Conservation (phyloP, 2,113 vertebrate genomes). For the Monopterus albus region DNA sequence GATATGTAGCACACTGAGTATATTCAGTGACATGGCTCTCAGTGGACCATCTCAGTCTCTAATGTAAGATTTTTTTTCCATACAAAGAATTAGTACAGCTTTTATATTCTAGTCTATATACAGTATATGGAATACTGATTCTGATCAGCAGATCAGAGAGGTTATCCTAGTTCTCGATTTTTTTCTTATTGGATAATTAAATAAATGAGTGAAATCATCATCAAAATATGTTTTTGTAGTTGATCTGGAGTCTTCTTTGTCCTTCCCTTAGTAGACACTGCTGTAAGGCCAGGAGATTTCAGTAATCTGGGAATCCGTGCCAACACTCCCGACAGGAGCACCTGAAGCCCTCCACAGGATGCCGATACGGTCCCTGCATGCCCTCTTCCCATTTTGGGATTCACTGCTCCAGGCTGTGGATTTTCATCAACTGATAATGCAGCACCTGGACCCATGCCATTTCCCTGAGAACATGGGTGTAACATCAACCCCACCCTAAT, state of each 20-base stretch:
- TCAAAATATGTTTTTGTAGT: too few species aligned
- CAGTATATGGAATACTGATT: too few species aligned
- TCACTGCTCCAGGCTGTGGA: slow-evolving; percentile 22
- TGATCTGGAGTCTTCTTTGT: background rate
- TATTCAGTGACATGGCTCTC: too few species aligned
- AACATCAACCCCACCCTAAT: slow-evolving; percentile 57
- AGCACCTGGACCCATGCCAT: slow-evolving; percentile 47
- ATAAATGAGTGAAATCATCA: too few species aligned
- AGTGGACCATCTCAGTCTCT: too few species aligned
- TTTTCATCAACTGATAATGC: slow-evolving; percentile 50
- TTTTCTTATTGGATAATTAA: too few species aligned
- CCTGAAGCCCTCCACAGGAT: slow-evolving; percentile 7
- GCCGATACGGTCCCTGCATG: slow-evolving; percentile 39
- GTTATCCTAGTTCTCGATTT: too few species aligned
- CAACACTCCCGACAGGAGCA: background rate
- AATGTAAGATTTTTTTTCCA: too few species aligned
- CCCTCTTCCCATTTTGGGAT: background rate
- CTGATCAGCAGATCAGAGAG: too few species aligned
- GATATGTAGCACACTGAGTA: too few species aligned
- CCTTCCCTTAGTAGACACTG: background rate
- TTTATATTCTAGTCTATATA: too few species aligned
- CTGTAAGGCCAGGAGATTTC: slow-evolving; percentile 19
- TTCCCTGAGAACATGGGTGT: slow-evolving; percentile 40
- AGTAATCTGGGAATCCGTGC: slow-evolving; percentile 15
- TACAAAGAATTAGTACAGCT: too few species aligned